phyloP scores from a whole-genome alignment of 2,113 vertebrate genomes.

The Fulica atra region DNA sequence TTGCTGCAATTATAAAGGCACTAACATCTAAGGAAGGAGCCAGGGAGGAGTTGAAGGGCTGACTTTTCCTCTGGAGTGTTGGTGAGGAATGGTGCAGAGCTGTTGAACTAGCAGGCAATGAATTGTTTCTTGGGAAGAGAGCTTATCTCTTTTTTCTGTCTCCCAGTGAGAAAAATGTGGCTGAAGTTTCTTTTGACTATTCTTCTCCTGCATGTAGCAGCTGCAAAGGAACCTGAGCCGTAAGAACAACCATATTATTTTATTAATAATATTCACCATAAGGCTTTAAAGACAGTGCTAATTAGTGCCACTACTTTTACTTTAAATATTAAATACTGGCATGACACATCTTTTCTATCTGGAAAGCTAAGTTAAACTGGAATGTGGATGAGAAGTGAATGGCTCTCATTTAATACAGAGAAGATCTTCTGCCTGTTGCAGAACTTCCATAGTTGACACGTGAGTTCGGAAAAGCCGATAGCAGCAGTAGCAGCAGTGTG shows the following conservation, averaged over 20 bases:
- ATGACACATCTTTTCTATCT: not conserved
- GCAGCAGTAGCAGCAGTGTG: not conserved
- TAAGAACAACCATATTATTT: slow-evolving; percentile 42
- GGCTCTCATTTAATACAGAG: not conserved
- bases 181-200: slow-evolving; percentile 13
- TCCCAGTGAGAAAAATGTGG: slow-evolving; percentile 42
- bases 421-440: not conserved
- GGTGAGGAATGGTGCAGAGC: not conserved
- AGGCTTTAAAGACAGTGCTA: not conserved
- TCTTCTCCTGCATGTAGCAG: slow-evolving; percentile 12
- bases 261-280: not conserved
- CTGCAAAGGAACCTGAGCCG: slow-evolving; percentile 42
- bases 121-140: not conserved
- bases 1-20: slow-evolving; percentile 52
- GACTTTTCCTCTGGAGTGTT: not conserved
- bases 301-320: not conserved
- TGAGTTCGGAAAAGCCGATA: not conserved
- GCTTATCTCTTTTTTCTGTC: not conserved
- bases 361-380: not conserved
- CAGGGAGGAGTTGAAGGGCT: not conserved
- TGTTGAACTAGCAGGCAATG: not conserved
- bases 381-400: not conserved
- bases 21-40: not conserved
- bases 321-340: not conserved
- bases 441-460: rapidly evolving